phyloP scores from a whole-genome alignment of 2,797 vertebrate species.

The Champsocephalus esox region DNA sequence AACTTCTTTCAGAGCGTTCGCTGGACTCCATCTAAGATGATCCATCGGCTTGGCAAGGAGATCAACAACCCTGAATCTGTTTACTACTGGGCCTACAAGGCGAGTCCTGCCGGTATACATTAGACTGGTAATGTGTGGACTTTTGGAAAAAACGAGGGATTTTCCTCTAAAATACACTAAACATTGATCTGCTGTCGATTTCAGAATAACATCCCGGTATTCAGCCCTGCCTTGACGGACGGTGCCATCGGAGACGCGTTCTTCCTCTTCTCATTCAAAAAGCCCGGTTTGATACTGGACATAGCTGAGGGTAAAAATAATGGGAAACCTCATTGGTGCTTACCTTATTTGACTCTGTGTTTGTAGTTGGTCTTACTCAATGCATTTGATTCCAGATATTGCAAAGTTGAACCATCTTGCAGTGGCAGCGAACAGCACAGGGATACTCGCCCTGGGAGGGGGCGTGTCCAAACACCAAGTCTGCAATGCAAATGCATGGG shows the following conservation, averaged over 20 bases:
- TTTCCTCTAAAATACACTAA: not conserved
- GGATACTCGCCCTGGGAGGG: conserved; percentile 91
- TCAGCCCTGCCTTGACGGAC: conserved; percentile 91
- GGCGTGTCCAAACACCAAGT: conserved; percentile 92
- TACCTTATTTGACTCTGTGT: not conserved
- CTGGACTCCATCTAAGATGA: conserved; percentile 92
- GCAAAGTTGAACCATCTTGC: conserved; percentile 85
- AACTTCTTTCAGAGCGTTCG: conserved; percentile 77
- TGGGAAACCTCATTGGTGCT: not conserved
- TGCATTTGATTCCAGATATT: conserved; percentile 76
- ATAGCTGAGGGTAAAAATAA: conserved; percentile 86
- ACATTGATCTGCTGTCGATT: conserved; percentile 9
- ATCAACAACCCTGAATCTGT: conserved; percentile 91
- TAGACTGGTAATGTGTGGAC: not conserved
- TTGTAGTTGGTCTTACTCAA: not conserved
- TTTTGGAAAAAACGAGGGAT: not conserved
- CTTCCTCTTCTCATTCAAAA: conserved; percentile 90
- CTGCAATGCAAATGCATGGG: conserved; percentile 92
- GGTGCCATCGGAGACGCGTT: conserved; percentile 92
- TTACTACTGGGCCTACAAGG: conserved; percentile 93
- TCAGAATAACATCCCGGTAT: conserved; percentile 90
- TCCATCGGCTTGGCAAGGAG: conserved; percentile 90
- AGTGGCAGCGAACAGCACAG: conserved; percentile 85
- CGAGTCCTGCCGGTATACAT: conserved; percentile 40
- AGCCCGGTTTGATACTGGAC: conserved; percentile 88